Evolutionary conservation across 92 coral and sea anemone genomes (phyloP).

Genomic region (Phenganax stokvisi): DNA sequence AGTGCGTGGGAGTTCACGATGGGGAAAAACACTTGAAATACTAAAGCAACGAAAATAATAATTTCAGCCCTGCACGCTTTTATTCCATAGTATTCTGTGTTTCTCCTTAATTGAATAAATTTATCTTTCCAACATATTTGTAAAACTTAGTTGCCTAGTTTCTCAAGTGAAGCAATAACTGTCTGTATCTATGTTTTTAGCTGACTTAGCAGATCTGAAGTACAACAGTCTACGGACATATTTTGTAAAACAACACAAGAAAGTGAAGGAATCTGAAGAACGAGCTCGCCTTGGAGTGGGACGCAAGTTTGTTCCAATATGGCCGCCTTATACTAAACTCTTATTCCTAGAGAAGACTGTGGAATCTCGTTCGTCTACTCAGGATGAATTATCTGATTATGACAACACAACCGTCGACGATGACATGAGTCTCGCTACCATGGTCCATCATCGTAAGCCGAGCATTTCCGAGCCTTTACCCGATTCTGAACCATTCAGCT

Average conservation of each 20-base stretch:
- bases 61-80: no score
- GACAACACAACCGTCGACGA: neutral
- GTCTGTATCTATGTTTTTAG: neutral
- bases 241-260: constrained; percentile 25
- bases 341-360: constrained; percentile 21
- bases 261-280: constrained; percentile 22
- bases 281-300: neutral
- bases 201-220: constrained; percentile 28
- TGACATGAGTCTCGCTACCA: constrained; percentile 13
- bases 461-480: neutral
- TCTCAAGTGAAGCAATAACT: no score
- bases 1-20: no score
- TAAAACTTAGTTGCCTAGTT: no score
- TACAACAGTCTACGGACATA: constrained; percentile 34
- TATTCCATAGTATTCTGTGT: no score
- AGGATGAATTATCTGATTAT: no score
- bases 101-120: no score
- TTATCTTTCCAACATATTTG: no score
- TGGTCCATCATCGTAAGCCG: neutral
- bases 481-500: neutral
- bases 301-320: neutral
- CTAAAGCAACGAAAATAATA: no score
- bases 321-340: constrained; percentile 31
- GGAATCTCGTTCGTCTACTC: neutral
- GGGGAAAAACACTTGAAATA: no score